Evolutionary conservation across 2,888 invertebrate species (phyloP).

Genomic region (Nomada fucata): DNA sequence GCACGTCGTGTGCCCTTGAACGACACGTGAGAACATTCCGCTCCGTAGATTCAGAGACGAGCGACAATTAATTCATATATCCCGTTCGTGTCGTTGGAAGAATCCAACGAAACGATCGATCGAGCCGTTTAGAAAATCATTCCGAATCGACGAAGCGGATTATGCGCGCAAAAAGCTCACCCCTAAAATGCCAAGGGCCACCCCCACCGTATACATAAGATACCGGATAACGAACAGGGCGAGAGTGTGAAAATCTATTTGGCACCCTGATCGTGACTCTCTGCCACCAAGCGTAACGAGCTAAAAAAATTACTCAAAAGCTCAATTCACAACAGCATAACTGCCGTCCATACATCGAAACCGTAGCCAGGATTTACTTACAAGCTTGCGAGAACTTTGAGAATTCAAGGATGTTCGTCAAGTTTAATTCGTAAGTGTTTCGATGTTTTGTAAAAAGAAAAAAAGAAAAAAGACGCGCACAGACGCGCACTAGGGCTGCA

Average conservation of each 20-base stretch:
- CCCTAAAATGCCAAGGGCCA: conserved; percentile 78
- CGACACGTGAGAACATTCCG: conserved; percentile 57
- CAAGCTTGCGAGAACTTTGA: not conserved
- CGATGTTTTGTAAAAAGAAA: too few species aligned
- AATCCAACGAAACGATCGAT: not conserved
- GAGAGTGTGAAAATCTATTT: conserved; percentile 75
- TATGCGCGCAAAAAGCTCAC: conserved; percentile 76
- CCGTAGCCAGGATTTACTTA: not conserved
- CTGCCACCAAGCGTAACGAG: conserved; percentile 83
- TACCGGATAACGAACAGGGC: conserved; percentile 77
- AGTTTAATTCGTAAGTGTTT: too few species aligned
- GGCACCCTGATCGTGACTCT: conserved; percentile 65
- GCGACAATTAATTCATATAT: too few species aligned
- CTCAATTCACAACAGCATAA: conserved; percentile 3
- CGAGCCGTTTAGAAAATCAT: not conserved
- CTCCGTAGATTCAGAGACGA: conserved; percentile 71
- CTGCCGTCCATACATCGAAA: conserved; percentile 12
- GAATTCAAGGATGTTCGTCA: too few species aligned
- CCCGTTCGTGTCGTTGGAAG: not conserved
- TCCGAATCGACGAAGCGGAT: conserved; percentile 74
- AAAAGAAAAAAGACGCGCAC: too few species aligned
- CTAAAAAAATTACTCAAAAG: conserved; percentile 77
- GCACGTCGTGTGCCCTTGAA: conserved; percentile 39
- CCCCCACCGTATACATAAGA: conserved; percentile 78
- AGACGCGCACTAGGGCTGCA: not conserved